Conservation (phyloP, 2,888 invertebrate species). For the Andrena hattorfiana region DNA sequence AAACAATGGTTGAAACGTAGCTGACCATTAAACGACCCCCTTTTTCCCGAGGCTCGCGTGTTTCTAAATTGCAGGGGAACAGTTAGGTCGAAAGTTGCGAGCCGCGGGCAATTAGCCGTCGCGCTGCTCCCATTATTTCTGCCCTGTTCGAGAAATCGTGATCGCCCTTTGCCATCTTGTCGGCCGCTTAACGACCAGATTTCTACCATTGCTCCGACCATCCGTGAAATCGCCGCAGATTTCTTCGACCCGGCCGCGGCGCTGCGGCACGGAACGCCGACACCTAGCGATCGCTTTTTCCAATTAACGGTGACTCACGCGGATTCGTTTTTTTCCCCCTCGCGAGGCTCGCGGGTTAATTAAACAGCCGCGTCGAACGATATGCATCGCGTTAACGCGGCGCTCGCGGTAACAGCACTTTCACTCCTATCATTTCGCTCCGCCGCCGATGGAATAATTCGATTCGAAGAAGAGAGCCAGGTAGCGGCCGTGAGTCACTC, state of each 20-base stretch:
- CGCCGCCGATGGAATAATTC: constrained; percentile 35
- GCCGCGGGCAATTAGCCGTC: constrained; percentile 11
- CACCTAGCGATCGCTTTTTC: constrained; percentile 12
- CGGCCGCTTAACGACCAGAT: constrained; percentile 11
- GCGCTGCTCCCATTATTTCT: constrained; percentile 23
- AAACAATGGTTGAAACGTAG: background rate
- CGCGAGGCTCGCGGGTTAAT: constrained; percentile 33
- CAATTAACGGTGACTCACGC: constrained; percentile 30
- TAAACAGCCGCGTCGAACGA: constrained; percentile 58
- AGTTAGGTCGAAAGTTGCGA: background rate
- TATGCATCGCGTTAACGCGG: constrained; percentile 48
- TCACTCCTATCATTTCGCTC: constrained; percentile 56
- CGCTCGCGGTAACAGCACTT: constrained; percentile 48
- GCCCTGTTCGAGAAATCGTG: constrained; percentile 32
- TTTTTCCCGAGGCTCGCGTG: constrained; percentile 5
- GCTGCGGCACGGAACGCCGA: background rate
- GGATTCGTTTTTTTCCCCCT: background rate
- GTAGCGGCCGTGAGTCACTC: constrained; percentile 26
- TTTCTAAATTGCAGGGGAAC: constrained; percentile 1
- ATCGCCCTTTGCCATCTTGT: background rate
- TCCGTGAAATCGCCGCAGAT: constrained; percentile 20
- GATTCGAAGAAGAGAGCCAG: constrained; percentile 41
- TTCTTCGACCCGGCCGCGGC: background rate
- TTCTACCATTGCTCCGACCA: background rate
- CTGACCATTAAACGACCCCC: constrained; percentile 4